Base-by-base conservation (phyloP, 1,140 invertebrate species). In the Lordiphosa collinella region DNA sequence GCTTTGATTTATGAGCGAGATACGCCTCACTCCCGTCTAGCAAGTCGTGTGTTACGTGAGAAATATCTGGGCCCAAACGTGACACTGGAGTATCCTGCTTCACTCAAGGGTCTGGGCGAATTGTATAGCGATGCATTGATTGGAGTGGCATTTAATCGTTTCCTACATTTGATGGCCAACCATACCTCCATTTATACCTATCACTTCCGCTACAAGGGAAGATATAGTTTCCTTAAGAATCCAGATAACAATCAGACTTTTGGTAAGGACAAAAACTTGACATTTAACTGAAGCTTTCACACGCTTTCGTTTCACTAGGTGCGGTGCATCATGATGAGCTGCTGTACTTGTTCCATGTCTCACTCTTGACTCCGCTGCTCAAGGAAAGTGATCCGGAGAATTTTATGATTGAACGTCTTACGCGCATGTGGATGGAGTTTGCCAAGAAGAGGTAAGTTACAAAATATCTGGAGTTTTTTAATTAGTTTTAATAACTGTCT, bases 301-400 rank as follows among this genome's bases (percentile, higher is more conserved):
- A 3, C 3, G 3, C 1, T 18, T 18, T 22, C 4, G 18, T 2
- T 22, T 12, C 0, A 4, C 7, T 38, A 92, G 92, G 92, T 3
- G 90, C 91, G 2, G 90, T 90, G 3, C 92, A 93, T 67, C 90
- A 91, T 54, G 92, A 93, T 64, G 92, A 93, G 61, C 84, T 93
- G 2, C 87, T 92, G 25, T 93, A 93, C 65, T 52, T 93, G n/a
- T 92, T 92, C 58, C 90, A 89, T 50, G 89, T 90, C 2, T 86
- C 87, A 0, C 55, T 78, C 1, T 7, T 87, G 2, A 82, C 90
- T 13, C 89, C 90, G 0, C 54, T 79, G 7, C 89, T 91, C 4
- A 89, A 88, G 31, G 58, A 64, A 43, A 87, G 57, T 12, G 89
- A 91, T 69, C 88, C 90, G 0, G 91, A 92, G 66, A 84, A 89